Conservation (phyloP, 2,113 vertebrate genomes). For the Hippocampus comes region DNA sequence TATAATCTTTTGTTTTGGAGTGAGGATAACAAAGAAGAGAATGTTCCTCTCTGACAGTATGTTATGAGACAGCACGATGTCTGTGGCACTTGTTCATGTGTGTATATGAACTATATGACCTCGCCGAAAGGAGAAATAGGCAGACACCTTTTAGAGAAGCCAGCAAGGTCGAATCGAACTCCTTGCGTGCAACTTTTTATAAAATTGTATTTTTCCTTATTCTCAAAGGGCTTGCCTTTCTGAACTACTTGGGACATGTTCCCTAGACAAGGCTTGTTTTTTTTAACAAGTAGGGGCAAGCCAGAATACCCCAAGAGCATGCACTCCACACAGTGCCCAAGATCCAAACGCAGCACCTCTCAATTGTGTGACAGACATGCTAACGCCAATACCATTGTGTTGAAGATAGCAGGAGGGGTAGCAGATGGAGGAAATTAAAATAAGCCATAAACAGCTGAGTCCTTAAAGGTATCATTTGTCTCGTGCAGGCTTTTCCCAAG, state of each 20-base stretch:
- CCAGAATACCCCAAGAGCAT: background rate
- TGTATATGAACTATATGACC: background rate
- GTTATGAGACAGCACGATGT: too few species aligned
- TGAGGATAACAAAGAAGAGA: background rate
- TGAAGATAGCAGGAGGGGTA: background rate
- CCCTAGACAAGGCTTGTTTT: background rate
- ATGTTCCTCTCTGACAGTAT: background rate
- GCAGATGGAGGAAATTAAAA: background rate
- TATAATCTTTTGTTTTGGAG: background rate
- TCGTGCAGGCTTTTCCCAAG: background rate
- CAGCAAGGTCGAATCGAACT: background rate
- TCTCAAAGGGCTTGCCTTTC: background rate
- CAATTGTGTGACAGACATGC: background rate
- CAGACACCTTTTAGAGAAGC: background rate
- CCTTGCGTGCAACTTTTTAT: background rate
- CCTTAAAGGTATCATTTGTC: slow-evolving; percentile 8
- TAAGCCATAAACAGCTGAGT: background rate
- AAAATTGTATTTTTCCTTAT: background rate
- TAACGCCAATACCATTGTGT: background rate
- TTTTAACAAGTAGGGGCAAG: background rate
- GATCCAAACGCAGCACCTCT: background rate
- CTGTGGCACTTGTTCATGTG: background rate
- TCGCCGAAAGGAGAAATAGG: background rate
- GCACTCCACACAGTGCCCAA: background rate
- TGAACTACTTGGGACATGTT: background rate